Evolutionary conservation across 2,888 invertebrate genomes (phyloP), one percentile per base, ranked within the genome.

Genomic region (Chorisops tibialis): DNA sequence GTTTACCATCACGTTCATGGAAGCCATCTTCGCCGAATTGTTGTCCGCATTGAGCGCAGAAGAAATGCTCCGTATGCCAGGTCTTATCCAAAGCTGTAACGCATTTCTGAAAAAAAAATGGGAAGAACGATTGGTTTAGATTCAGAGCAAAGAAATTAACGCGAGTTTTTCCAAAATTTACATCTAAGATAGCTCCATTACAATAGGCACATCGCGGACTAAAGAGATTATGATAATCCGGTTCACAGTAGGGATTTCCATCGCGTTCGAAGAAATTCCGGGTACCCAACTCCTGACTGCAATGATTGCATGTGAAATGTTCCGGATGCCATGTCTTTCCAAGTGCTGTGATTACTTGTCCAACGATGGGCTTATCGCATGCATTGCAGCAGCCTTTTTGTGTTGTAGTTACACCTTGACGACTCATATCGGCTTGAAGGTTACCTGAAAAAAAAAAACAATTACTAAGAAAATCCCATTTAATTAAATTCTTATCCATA

Each of bases 261-360:
- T 97, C 96, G 68, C 97, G 85, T 80, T 99, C 98, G 80, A 97
- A 99, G 87, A 98, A 99, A 81, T 96, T 98, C 76, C 94, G 86
- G 60, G 97, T 97, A 65, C 97, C 98, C 74, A 99, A 81, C 78
- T 96, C 96, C 75, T 95, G 93, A 73, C 89, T 91, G 85, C 99
- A 99, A 75, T 97, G 96, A 68, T 91, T 91, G 83, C 99, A 99
- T 64, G 91, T 93, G 81, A 99, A 99, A 80, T 98, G 98, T 81
- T 98, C 98, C 49, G 97, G 96, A 79, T 99, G 98, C 97, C 97
- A 99, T 67, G 97, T 96, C 80, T 95, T 93, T 60, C 97, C 98
- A 77, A 99, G 78, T 18, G 98, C 98, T 66, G 97, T 98, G 41
- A 77, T 78, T 74, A 87, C 89, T 87, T 97, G 96, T 70, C 99